A percentile compares a stretch with the other conserved stretches of the same genome.
phyloP scores from a whole-genome alignment of 2,888 invertebrate genomes.

The Coelogynopora nodosa region DNA sequence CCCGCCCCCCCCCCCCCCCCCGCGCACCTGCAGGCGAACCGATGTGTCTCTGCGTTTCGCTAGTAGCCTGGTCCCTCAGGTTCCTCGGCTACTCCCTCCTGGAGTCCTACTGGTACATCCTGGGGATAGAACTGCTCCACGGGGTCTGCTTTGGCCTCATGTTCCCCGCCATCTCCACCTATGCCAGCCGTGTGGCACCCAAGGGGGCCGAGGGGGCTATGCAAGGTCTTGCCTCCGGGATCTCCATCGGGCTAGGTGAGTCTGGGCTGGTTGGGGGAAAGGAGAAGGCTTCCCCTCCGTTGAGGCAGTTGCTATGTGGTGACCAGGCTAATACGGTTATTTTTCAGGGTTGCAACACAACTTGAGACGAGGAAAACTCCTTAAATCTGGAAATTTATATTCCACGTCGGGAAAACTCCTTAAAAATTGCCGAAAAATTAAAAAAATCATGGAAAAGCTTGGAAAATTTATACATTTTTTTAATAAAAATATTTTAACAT shows the following conservation, averaged over 20 bases:
- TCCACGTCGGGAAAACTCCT: too few relatives aligned
- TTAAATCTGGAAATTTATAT: too few relatives aligned
- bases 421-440: too few relatives aligned
- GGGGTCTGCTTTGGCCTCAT: conserved; percentile 83
- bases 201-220: conserved; percentile 77
- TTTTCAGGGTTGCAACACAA: too few relatives aligned
- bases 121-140: conserved; percentile 65
- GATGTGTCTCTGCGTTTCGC: not conserved
- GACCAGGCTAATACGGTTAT: too few relatives aligned
- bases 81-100: not conserved
- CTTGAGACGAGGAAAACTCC: too few relatives aligned
- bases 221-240: conserved; percentile 80
- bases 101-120: not conserved
- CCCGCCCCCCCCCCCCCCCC: too few relatives aligned
- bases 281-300: too few relatives aligned
- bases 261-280: not conserved
- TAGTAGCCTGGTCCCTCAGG: not conserved
- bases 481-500: too few relatives aligned
- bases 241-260: conserved; percentile 78
- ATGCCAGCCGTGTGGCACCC: conserved; percentile 78
- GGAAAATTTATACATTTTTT: too few relatives aligned
- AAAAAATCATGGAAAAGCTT: too few relatives aligned
- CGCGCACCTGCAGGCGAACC: not conserved
- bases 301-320: too few relatives aligned
- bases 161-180: conserved; percentile 85